These are phyloP conservation scores for Sander lucioperca DNA, from an alignment of 2,113 vertebrate genomes.

Conservation along the genomic window DNA sequence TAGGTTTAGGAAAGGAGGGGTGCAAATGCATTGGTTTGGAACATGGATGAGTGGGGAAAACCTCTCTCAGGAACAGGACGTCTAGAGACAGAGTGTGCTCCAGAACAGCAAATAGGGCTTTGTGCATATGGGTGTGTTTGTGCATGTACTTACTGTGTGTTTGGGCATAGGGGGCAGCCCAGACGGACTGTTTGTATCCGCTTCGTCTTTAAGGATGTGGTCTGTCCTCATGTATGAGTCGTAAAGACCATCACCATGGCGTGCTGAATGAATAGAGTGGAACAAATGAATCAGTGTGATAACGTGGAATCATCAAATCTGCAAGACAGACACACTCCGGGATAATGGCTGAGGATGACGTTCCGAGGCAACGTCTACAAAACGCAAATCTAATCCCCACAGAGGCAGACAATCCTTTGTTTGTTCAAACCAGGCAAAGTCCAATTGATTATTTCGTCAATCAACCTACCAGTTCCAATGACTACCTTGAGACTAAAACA, in stretches of 20 bases:
- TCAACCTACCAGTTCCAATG: background rate
- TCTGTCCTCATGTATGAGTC: conserved; percentile 98
- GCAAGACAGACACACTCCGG: background rate
- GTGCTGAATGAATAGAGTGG: conserved; percentile 73
- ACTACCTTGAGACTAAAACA: conserved; percentile 17
- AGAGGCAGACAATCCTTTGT: background rate
- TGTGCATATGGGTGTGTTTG: conserved; percentile 10
- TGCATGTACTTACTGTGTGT: conserved; percentile 89
- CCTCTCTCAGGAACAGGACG: conserved; percentile 67
- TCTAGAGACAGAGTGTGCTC: conserved; percentile 59
- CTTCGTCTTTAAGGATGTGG: conserved; percentile 90
- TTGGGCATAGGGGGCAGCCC: conserved; percentile 89
- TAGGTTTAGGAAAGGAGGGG: background rate
- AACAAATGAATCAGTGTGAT: conserved; percentile 24
- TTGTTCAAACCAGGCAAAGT: conserved; percentile 29
- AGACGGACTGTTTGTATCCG: conserved; percentile 88
- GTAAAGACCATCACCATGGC: conserved; percentile 93
- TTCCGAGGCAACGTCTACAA: background rate
- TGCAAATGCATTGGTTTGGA: conserved; percentile 17
- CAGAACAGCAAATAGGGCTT: conserved; percentile 66
- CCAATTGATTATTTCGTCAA: conserved; percentile 56
- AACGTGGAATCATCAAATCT: conserved; percentile 16
- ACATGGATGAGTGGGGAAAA: conserved; percentile 26
- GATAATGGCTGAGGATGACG: conserved; percentile 1
- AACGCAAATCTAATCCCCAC: conserved; percentile 41